Evolutionary conservation across 2,113 vertebrate genomes (phyloP).

Genomic region (Lepus timidus): DNA sequence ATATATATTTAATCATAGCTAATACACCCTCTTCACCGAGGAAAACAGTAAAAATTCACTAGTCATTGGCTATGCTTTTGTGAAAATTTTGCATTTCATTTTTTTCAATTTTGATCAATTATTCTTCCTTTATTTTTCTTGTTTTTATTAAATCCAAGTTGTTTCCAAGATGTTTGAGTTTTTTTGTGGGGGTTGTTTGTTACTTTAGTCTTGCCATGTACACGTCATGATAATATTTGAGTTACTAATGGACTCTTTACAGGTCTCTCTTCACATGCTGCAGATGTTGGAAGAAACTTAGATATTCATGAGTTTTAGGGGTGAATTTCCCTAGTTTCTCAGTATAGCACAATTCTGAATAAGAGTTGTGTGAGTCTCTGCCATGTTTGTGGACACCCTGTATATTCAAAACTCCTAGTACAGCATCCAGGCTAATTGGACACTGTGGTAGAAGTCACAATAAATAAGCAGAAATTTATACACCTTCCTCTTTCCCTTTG

Average conservation of each 20-base stretch:
- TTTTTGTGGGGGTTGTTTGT: no score
- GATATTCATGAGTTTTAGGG: neutral
- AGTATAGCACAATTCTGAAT: neutral
- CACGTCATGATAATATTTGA: neutral
- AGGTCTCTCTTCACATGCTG: neutral
- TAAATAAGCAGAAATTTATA: neutral
- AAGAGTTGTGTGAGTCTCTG: neutral
- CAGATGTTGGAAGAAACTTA: neutral
- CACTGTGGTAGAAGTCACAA: neutral
- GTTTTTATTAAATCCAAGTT: neutral
- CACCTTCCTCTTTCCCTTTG: neutral
- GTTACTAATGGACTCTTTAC: neutral
- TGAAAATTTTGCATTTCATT: neutral
- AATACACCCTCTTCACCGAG: neutral
- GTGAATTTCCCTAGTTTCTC: neutral
- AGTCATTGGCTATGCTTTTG: neutral
- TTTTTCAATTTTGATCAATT: neutral
- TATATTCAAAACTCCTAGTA: neutral
- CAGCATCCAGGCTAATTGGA: neutral
- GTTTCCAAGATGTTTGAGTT: neutral
- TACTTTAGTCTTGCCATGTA: neutral
- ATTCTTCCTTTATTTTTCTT: no score
- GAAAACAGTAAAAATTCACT: neutral
- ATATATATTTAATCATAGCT: neutral
- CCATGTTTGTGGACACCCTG: neutral